Evolutionary conservation across 2,888 invertebrate species (phyloP), one percentile per base, ranked within the genome.

Genomic region (Molorchus minor): DNA sequence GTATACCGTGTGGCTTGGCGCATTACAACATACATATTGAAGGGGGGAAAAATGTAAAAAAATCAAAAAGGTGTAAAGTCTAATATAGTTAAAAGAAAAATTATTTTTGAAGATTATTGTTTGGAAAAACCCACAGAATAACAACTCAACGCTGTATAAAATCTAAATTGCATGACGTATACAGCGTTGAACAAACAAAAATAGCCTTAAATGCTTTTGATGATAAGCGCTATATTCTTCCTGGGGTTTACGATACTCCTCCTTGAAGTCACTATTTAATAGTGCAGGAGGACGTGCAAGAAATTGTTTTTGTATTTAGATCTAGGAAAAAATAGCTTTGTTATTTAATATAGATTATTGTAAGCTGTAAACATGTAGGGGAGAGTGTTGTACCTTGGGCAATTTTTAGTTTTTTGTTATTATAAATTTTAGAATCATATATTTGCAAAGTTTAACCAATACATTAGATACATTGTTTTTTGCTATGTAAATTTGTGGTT

Each of bases 81-180:
- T 16, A 40, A 38, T 38, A 5, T 38, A 12, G 38, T 38, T 1
- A 38, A 38, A 12, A 38, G 13, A n/a, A 38, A 38, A 2, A 38
- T 38, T 38, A 38, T 12, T 38, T 38, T 38, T 5, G 38, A 38
- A 12, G 38, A 38, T 25, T 25, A 25, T 25, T 25, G 25, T 25
- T 5, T 25, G 8, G 8, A 4, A 25, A 25, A 25, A 25, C 8
- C 8, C 25, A 25, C 8, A 25, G 25, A 25, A 25, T 5, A 25
- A 40, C 15, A 2, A 40, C 17, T 40, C 40, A 40, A 10, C 40
- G 40, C 10, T 40, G 10, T 40, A 40, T 16, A 40, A 15, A 40
- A 40, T 40, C 40, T 2, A 40, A 40, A 16, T 40, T 40, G 16
- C 40, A 40, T 40, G 40, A 40, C 2, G 40, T 40, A 40, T 40